A percentile compares a stretch with the other conserved stretches of the same genome.
Conservation (phyloP, 2,113 vertebrate genomes). For the rabbit (Oryctolagus cuniculus) region mOryCun1.1 NC_091432.1:123370001-123370500, state of each 20-base stretch:
- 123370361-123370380: too few relatives aligned
- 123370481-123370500: too few relatives aligned
- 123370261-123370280: too few relatives aligned
- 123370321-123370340: too few relatives aligned
- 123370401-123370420: too few relatives aligned
- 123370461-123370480: too few relatives aligned
- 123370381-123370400: too few relatives aligned
- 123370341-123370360: too few relatives aligned
- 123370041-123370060: background rate
- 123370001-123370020: background rate
- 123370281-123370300: too few relatives aligned
- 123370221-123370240: constrained; percentile 65
- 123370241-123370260: background rate
- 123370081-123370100: background rate
- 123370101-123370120: constrained; percentile 5
- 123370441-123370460: too few relatives aligned
- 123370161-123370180: background rate
- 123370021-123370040: background rate
- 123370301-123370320: too few relatives aligned
- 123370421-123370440: too few relatives aligned
- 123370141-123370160: background rate
- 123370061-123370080: background rate
- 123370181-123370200: background rate
- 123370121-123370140: constrained; percentile 19
- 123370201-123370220: constrained; percentile 38